Base-by-base conservation (phyloP, 2,113 vertebrate genomes). In the Octodon degus region DNA sequence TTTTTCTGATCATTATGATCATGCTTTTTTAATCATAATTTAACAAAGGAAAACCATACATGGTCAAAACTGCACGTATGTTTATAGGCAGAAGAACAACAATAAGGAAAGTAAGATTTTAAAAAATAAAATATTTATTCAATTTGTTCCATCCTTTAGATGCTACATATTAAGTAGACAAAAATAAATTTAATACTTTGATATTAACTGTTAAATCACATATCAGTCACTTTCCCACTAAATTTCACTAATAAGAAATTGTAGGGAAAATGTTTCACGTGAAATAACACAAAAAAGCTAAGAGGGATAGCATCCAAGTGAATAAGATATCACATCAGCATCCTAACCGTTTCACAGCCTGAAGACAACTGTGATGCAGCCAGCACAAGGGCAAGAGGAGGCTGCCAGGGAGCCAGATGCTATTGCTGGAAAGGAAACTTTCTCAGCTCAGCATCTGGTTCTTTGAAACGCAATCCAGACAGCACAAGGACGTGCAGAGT, bases 371-470 rank as follows among this genome's bases (percentile, higher is more conserved):
- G 93, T 80, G 96, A 47, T 20, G 86, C 84, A 98, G 98, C 96
- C 98, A 98, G 96, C 87, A 92, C 80, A 97, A 95, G 88, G 97
- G 58, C 96, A 97, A 97, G 91, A 2, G 82, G 74, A 96, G 53
- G 82, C 91, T 98, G 98, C 97, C 98, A 98, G 96, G 90, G 92
- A 98, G 90, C 95, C 98, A 98, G 98, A 98, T 98, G 98, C 95
- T 98, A 80, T 82, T 95, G 97, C 65, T 98, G 96, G 95, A 98
- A 98, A 98, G 96, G 58, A 98, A 98, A 94, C 97, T 76, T 98
- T 96, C 96, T 20, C 58, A 0, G 53, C 95, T 98, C 97, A 98
- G 97, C 97, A 98, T 98, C 98, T 98, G 98, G 97, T 92, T 94
- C 89, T 95, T 72, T 27, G 92, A 94, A 97, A 97, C 90, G 96